Conservation (phyloP, 2,113 vertebrate species). For the Zapus hudsonius region DNA sequence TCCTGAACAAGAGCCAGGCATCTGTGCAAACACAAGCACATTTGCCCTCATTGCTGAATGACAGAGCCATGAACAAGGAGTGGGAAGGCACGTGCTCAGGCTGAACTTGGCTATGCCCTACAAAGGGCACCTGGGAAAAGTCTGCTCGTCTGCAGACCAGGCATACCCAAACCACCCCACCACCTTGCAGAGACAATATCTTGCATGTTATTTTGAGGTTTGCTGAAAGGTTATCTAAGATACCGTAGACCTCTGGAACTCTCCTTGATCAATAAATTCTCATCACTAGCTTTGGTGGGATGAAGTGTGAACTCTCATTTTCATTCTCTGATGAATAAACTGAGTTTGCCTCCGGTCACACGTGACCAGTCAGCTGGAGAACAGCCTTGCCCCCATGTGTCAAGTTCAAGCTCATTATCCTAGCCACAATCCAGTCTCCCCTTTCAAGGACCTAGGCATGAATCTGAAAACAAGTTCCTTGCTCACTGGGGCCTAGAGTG, state of each 20-base stretch:
- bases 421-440: neutral
- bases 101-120: neutral
- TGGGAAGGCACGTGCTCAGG: neutral
- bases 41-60: neutral
- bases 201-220: neutral
- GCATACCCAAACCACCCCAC: neutral
- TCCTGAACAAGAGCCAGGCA: slow-evolving; percentile 42
- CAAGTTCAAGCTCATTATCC: neutral
- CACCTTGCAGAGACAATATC: neutral
- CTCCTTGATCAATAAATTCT: slow-evolving; percentile 1
- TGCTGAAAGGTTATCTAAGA: neutral
- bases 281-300: neutral
- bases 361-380: neutral
- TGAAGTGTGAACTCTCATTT: neutral
- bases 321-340: slow-evolving; percentile 7
- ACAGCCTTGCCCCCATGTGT: neutral
- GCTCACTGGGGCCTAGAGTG: neutral
- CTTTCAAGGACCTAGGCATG: neutral
- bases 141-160: neutral
- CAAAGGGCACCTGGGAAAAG: neutral
- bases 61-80: neutral
- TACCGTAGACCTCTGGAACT: neutral
- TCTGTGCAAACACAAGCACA: slow-evolving; percentile 48
- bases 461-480: neutral
- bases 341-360: neutral